A percentile compares a stretch with the other conserved stretches of the same genome.
Conservation (phyloP, 2,113 vertebrate genomes). For the Rhegmatorhina hoffmannsi region DNA sequence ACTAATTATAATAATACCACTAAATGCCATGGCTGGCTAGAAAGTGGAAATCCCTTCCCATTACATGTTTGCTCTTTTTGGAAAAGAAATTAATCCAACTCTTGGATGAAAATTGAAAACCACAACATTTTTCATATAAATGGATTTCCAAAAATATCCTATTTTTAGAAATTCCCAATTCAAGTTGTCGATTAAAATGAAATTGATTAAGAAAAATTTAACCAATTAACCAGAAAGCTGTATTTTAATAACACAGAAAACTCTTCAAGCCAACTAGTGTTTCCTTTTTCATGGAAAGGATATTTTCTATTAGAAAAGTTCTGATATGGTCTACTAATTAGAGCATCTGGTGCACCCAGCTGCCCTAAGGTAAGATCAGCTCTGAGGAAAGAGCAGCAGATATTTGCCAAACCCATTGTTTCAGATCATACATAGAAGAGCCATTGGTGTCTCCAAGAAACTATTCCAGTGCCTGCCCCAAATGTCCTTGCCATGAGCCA, state of each 20-base stretch:
- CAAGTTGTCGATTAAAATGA: slow-evolving; percentile 1
- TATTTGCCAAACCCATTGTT: neutral
- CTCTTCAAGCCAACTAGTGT: neutral
- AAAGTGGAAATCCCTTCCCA: slow-evolving; percentile 58
- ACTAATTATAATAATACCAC: slow-evolving; percentile 42
- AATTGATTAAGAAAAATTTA: neutral
- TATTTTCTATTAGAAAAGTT: slow-evolving; percentile 26
- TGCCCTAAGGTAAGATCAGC: slow-evolving; percentile 45
- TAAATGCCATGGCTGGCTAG: slow-evolving; percentile 30
- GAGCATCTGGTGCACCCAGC: slow-evolving; percentile 52
- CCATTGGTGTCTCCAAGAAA: neutral
- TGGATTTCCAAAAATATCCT: neutral
- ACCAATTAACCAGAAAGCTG: neutral
- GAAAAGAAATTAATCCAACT: slow-evolving; percentile 26
- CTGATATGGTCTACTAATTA: slow-evolving; percentile 33
- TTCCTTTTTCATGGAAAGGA: neutral
- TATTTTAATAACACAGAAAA: neutral
- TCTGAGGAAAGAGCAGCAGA: neutral
- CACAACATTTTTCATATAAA: slow-evolving; percentile 11
- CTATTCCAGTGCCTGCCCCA: neutral
- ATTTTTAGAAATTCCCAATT: slow-evolving; percentile 15
- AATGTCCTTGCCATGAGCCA: neutral
- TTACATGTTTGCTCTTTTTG: slow-evolving; percentile 48
- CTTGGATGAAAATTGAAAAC: slow-evolving; percentile 51
- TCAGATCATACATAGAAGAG: neutral